Evolutionary conservation across 1,140 invertebrate species (phyloP).

Genomic region (Habropoda laboriosa): DNA sequence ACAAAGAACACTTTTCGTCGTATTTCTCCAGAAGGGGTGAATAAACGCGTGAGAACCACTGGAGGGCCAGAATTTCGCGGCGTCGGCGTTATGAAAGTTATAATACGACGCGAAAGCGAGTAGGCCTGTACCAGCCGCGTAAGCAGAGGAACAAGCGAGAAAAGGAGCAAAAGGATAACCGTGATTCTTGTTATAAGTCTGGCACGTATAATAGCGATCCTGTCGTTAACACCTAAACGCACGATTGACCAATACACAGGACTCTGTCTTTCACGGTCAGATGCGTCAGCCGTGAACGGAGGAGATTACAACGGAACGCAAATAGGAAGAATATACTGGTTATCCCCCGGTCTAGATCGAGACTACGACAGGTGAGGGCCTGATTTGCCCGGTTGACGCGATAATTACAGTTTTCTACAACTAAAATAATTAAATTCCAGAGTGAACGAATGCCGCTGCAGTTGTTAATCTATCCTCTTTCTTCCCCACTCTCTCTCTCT

Average conservation of each 20-base stretch:
- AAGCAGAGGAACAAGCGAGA: slow-evolving; percentile 56
- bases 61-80: slow-evolving; percentile 64
- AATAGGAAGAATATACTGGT: slow-evolving; percentile 33
- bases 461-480: slow-evolving; percentile 15
- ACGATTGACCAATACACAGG: slow-evolving; percentile 58
- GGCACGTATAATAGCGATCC: slow-evolving; percentile 72
- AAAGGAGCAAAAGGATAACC: slow-evolving; percentile 44
- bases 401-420: slow-evolving; percentile 69
- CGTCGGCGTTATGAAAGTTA: slow-evolving; percentile 72
- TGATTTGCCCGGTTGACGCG: slow-evolving; percentile 72
- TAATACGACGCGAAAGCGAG: slow-evolving; percentile 67
- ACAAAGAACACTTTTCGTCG: not conserved
- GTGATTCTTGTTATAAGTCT: slow-evolving; percentile 70
- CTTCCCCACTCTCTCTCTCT: not conserved
- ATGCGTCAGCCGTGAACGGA: slow-evolving; percentile 11
- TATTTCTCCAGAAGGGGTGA: not conserved
- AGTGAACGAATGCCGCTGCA: slow-evolving; percentile 30
- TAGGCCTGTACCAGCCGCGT: slow-evolving; percentile 58
- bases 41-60: slow-evolving; percentile 63
- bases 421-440: slow-evolving; percentile 75
- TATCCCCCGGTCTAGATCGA: slow-evolving; percentile 56
- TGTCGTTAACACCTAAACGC: slow-evolving; percentile 77
- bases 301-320: slow-evolving; percentile 29
- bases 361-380: slow-evolving; percentile 68
- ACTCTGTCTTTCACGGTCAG: slow-evolving; percentile 14